Conservation (phyloP, 2,797 vertebrate genomes). For the Sebastes kiyomatsui region DNA sequence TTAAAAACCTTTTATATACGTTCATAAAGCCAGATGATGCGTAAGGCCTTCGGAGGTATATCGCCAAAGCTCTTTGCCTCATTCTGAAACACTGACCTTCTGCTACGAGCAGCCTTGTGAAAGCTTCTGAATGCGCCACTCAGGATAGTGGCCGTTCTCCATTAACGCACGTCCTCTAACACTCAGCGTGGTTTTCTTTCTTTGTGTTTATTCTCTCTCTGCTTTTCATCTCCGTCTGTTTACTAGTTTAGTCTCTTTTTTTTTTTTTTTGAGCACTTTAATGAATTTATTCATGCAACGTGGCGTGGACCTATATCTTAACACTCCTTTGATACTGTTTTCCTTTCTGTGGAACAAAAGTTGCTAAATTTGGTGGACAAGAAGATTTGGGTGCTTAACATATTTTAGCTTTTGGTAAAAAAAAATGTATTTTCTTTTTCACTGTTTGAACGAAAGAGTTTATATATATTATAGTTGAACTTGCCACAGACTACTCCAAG, state of each 20-base stretch:
- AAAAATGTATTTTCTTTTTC: background rate
- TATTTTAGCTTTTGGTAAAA: background rate
- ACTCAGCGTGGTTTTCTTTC: conserved; percentile 1
- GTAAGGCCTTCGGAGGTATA: background rate
- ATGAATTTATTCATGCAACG: conserved; percentile 19
- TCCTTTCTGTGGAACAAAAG: background rate
- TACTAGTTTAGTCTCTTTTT: background rate
- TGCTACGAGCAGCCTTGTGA: background rate
- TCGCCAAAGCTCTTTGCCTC: background rate
- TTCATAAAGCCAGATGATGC: conserved; percentile 20
- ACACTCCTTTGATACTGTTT: background rate
- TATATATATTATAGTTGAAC: background rate
- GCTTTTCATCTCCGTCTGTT: conserved; percentile 1
- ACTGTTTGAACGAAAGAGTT: background rate
- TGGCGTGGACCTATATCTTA: conserved; percentile 33
- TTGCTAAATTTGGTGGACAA: background rate
- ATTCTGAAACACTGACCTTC: conserved; percentile 26
- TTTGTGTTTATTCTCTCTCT: background rate
- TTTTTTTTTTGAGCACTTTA: conserved; percentile 50
- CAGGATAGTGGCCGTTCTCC: conserved; percentile 7
- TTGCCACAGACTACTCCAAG: background rate
- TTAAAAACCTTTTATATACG: conserved; percentile 33
- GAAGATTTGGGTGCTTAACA: background rate
- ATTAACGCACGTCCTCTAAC: conserved; percentile 14
- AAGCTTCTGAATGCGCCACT: conserved; percentile 34